Conservation (phyloP, 2,113 vertebrate genomes). For the Plotosus lineatus region DNA sequence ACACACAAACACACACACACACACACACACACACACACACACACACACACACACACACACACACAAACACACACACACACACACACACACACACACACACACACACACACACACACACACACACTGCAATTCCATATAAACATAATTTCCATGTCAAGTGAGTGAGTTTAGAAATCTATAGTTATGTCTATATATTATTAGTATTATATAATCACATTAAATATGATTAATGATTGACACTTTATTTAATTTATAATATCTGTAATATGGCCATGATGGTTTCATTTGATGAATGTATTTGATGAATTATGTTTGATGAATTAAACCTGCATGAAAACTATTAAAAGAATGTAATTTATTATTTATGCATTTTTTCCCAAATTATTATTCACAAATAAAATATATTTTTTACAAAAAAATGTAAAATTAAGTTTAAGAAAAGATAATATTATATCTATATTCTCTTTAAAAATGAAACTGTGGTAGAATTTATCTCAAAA, state of each 20-base stretch:
- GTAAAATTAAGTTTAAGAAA: neutral
- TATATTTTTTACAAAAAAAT: neutral
- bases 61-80: neutral
- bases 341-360: too few relatives aligned
- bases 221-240: neutral
- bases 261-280: neutral
- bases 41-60: neutral
- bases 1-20: neutral
- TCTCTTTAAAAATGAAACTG: neutral
- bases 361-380: too few relatives aligned
- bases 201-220: neutral
- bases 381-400: too few relatives aligned
- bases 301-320: too few relatives aligned
- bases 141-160: neutral
- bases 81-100: neutral
- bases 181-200: neutral
- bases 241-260: neutral
- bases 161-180: neutral
- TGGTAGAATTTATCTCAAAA: neutral
- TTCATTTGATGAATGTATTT: neutral
- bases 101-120: neutral
- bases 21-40: neutral
- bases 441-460: neutral
- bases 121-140: neutral
- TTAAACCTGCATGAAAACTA: neutral